Percentiles rank a stretch among this genome's conserved stretches.
These are phyloP conservation scores for Odontomyia ornata DNA, from an alignment of 2,888 invertebrate species.

Conservation along the genomic window DNA sequence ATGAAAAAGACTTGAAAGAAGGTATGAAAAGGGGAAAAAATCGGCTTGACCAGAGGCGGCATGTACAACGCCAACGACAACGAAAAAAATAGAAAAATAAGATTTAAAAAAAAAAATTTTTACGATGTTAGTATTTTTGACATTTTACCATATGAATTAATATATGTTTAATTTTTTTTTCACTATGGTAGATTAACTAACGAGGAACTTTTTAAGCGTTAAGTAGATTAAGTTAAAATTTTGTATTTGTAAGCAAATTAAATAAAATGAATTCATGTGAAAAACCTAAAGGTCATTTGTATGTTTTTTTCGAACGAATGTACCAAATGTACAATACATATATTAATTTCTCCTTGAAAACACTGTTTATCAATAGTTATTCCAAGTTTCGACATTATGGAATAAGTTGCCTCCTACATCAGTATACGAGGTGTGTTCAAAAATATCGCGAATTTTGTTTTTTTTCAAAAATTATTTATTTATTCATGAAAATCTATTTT, in stretches of 20 bases:
- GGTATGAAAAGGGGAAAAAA: background rate
- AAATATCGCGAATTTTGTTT: no score
- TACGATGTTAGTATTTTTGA: background rate
- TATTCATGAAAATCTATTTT: no score
- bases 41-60: slow-evolving; percentile 21
- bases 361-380: no score
- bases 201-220: background rate
- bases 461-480: no score
- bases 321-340: no score
- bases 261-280: background rate
- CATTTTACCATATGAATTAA: background rate
- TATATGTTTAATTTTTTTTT: background rate
- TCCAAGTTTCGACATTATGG: no score
- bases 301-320: background rate
- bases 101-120: background rate
- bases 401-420: no score
- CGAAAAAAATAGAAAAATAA: background rate
- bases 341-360: no score
- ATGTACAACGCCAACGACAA: slow-evolving; percentile 2
- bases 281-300: background rate
- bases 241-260: background rate
- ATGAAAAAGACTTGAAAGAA: slow-evolving; percentile 1
- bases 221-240: background rate
- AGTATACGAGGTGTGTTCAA: no score
- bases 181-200: background rate